Base-by-base conservation (phyloP, 1,140 invertebrate genomes). In the Apis dorsata region DNA sequence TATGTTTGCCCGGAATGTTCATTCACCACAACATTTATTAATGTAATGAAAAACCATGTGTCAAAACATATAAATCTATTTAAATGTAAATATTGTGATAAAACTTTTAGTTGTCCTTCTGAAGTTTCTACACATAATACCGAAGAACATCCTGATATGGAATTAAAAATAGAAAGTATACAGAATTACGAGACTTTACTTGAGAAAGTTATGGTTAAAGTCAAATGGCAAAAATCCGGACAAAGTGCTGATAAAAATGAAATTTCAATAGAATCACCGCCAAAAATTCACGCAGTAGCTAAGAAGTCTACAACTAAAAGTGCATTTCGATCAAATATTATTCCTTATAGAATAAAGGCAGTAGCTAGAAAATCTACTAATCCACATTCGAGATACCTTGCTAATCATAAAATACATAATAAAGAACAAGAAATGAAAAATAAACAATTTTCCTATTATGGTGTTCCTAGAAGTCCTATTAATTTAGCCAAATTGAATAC, bases 341-440 rank as follows among this genome's bases (percentile, higher is more conserved):
- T 81, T 1, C 74, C 86, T 0, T 78, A 82, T 0, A 90, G 89
- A 15, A 68, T 87, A 10, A 93, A 92, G 62, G 86, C 92, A 0
- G 92, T 94, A 1, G 93, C 93, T 0, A 89, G 93, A 51, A 94
- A 94, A 68, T 94, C 93, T 1, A 94, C 92, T 1, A 91, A 93
- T 87, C 92, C 90, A 0, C 77, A 91, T 55, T 85, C 91, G 0
- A 83, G 88, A 21, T 91, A 91, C 85, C 88, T 90, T 0, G 66
- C 82, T 2, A 84, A 78, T 15, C 28, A 62, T 88, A 85, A 49
- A 49, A 21, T 15, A 1, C 34, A 19, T 2, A 28, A 77, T 1
- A 55, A n/a, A 11, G 19, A 68, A 57, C 15, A 68, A 63, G 28
- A 7, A 70, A 5, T 2, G 57, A 12, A 63, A 34, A 79, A 13